Base-by-base conservation (phyloP, 2,113 vertebrate genomes). In the Opisthocomus hoazin region DNA sequence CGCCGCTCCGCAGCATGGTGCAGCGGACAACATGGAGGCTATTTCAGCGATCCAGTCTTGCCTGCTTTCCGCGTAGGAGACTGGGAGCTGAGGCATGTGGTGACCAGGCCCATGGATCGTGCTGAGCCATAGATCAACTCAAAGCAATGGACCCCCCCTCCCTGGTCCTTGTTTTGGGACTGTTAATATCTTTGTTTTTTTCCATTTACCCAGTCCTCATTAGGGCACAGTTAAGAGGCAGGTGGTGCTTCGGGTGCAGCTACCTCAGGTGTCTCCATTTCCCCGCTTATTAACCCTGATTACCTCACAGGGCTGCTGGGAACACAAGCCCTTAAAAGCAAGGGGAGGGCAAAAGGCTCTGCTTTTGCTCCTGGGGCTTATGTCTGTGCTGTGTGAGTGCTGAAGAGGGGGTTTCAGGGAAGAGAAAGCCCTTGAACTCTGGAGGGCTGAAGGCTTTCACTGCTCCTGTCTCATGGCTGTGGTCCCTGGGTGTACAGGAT, bases 291-390 rank as follows among this genome's bases (percentile, higher is more conserved):
- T 61, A 15, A 12, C 39, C 16, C 37, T 22, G 36, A 34, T 41
- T 50, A 5, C 9, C 12, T 50, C 37, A 16, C 3, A 34, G 30
- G 19, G 39, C 71, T 95, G 68, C 48, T 77, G 81, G 85, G 65
- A 90, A 8, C 24, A 63, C 37, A 32, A 71, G 10, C 11, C 19
- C 37, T 74, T n/a, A 84, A 87, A 86, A 82, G 15, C 29, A 68
- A 46, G 20, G 27, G 23, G 6, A 79, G 34, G 39, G 30, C 0
- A 5, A 0, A 6, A 2, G 1, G 3, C 0, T 0, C 3, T 22
- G 1, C 0, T 21, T 48, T 2, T 4, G 0, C 2, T 34, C 0
- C 1, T 57, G 22, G 17, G 10, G 0, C 0, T 0, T 63, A 27
- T 0, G 1, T 0, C 1, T 45, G 2, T 51, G 36, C 3, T 61